phyloP scores from a whole-genome alignment of 2,797 vertebrate species.

The Myotis myotis region DNA sequence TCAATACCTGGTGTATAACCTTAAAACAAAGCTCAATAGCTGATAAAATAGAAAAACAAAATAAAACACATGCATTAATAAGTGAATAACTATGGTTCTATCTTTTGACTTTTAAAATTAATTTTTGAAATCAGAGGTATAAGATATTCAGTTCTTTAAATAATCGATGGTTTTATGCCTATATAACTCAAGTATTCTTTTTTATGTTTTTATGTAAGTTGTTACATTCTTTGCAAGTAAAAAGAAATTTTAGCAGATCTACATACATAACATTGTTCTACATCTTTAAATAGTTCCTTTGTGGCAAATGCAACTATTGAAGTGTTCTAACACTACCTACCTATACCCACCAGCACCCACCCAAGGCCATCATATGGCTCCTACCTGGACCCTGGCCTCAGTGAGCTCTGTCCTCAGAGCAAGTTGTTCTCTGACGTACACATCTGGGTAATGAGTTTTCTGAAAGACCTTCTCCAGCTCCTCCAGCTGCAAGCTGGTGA shows the following conservation, averaged over 20 bases:
- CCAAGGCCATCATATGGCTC: slow-evolving; percentile 45
- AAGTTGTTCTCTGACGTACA: slow-evolving; percentile 97
- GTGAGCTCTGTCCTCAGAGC: slow-evolving; percentile 98
- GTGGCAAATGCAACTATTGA: neutral
- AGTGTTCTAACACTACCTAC: neutral
- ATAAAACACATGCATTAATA: neutral
- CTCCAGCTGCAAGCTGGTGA: slow-evolving; percentile 97
- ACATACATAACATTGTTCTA: neutral
- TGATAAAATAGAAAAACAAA: slow-evolving; percentile 8
- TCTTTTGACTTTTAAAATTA: neutral
- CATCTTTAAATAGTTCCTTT: neutral
- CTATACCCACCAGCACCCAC: no score
- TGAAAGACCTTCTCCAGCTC: slow-evolving; percentile 99
- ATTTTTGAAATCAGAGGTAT: neutral
- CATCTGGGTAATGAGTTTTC: slow-evolving; percentile 99
- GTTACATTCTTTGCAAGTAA: neutral
- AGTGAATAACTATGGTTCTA: neutral
- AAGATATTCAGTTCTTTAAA: neutral
- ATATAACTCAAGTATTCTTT: neutral
- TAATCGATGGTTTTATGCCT: neutral
- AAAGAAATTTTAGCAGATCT: neutral
- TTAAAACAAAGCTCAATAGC: neutral
- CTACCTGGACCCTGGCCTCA: slow-evolving; percentile 98
- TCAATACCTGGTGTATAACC: neutral
- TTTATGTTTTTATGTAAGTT: neutral